Base-by-base conservation (phyloP, 2,113 vertebrate genomes). In the Osmerus eperlanus region DNA sequence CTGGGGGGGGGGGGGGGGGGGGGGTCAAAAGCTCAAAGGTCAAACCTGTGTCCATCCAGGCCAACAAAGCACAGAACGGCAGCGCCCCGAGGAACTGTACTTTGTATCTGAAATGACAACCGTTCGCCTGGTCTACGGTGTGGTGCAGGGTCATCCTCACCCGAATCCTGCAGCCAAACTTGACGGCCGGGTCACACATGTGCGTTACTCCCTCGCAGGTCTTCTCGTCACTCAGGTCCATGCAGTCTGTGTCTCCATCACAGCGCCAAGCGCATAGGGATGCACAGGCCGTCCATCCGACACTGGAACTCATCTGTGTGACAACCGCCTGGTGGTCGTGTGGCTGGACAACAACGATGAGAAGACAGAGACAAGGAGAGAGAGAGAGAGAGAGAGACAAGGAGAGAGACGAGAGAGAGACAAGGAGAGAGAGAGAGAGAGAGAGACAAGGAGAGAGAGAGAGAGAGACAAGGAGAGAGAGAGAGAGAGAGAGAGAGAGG, bases 171-270 rank as follows among this genome's bases (percentile, higher is more conserved):
- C 97, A 99, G 86, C 96, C 94, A 1, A 99, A 99, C 82, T 99
- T 99, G 82, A 99, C 94, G 0, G 94, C 95, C 19, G 96, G 96
- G 86, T 99, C 97, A 0, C 97, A 99, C 81, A 94, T 95, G 0
- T 96, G 95, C 2, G 96, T 97, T 77, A 98, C 95, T 0, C 96
- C 96, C 81, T 99, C 96, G 0, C 97, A 99, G 91, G 92, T 97
- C 86, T 98, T 97, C 90, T 99, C 97, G 0, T 99, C 97, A 0
- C 96, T 98, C 81, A 96, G 94, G 86, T 98, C 97, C 93, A 99
- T 96, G 85, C 97, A 99, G 88, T 99, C 97, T 0, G 96, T 98
- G 92, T 98, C 97, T 0, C 97, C 97, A 0, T 99, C 97, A 0
- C 96, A 99, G 74, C 94, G 94, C 97, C 97, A 99, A 99, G 64